Percentiles rank a stretch among this genome's conserved stretches.
phyloP scores from a whole-genome alignment of 2,113 vertebrate species.

The Tragelaphus buxtoni region DNA sequence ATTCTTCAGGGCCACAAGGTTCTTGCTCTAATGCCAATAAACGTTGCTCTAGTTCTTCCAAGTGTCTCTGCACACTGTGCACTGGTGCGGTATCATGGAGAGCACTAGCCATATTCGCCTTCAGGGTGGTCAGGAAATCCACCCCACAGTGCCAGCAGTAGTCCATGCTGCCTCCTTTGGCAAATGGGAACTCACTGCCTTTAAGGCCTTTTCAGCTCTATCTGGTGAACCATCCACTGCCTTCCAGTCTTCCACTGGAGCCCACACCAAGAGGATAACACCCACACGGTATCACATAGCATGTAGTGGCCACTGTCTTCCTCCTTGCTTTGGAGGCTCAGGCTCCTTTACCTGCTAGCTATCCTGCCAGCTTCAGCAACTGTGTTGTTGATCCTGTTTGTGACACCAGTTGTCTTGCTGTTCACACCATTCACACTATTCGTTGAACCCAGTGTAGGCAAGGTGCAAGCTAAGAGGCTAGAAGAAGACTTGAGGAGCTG shows the following conservation, averaged over 20 bases:
- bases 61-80: background rate
- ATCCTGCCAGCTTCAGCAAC: background rate
- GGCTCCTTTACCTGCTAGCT: background rate
- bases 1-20: background rate
- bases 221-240: background rate
- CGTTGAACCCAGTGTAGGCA: background rate
- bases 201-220: background rate
- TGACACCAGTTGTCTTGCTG: background rate
- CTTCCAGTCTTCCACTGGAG: background rate
- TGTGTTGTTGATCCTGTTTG: background rate
- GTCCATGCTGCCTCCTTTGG: background rate
- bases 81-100: background rate
- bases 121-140: background rate
- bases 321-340: background rate
- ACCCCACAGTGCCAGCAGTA: fast-evolving
- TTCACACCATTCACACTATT: background rate
- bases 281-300: background rate
- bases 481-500: background rate
- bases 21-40: background rate
- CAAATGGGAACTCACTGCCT: background rate
- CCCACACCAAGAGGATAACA: background rate
- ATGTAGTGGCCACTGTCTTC: background rate
- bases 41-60: background rate
- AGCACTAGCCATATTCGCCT: background rate
- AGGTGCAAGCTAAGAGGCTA: fast-evolving